Base-by-base conservation (phyloP, 2,888 invertebrate genomes). In the Spilarctia lutea region DNA sequence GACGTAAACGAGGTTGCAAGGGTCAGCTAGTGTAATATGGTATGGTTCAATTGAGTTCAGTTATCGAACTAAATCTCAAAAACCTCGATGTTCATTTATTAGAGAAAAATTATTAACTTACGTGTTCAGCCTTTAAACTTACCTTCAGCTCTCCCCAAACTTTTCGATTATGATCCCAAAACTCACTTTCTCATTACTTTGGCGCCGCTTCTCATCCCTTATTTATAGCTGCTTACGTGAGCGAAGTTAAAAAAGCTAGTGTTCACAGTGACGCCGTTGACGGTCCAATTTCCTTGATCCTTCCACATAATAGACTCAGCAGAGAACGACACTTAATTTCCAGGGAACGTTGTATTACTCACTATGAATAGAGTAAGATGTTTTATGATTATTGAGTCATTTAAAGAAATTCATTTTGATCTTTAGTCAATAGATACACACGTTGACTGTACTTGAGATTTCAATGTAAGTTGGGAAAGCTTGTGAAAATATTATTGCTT, bases 211-310 rank as follows among this genome's bases (percentile, higher is more conserved):
- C 75, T 45, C 73, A 74, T 74, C 65, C 52, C 73, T 65, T 73
- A 73, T 85, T 85, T 84, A 85, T 85, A 71, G 82, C 79, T 75
- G 82, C 84, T 83, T 85, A 83, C 84, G 85, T 82, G 77, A 78
- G 79, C 77, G 66, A 83, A 75, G 78, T 84, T 75, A 82, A 85
- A 85, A 82, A 83, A 78, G 67, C 79, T 74, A 81, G 75, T 77
- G 65, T 79, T 76, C 73, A 65, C 72, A 71, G 76, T 78, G 77
- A 76, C 79, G 68, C 71, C 75, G 87, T 85, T 90, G 91, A 90
- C 91, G 84, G 86, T 88, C 86, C 90, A 91, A 91, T 91, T 91
- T 91, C 91, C 91, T 88, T 88, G 86, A 89, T 89, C 89, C 88
- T 84, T 82, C 74, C 78, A 83, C 87, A 87, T 90, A 90, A 91